These are phyloP conservation scores for Lithobates pipiens DNA, from an alignment of 2,797 vertebrate genomes.

Conservation along the genomic window DNA sequence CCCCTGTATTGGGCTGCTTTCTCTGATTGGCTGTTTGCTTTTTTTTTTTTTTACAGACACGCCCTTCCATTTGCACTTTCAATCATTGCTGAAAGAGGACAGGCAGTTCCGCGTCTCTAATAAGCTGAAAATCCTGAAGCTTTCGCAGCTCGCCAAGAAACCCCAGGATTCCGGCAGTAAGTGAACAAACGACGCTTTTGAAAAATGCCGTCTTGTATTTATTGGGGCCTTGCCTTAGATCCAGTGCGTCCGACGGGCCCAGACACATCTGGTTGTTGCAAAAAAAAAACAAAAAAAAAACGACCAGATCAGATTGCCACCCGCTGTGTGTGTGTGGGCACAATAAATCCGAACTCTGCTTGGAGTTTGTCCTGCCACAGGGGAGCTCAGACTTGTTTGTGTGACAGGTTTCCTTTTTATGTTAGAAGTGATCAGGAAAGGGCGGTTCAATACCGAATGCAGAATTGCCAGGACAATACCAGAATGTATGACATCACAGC, in stretches of 20 bases:
- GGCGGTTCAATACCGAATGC: slow-evolving; percentile 20
- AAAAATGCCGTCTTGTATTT: too few species aligned
- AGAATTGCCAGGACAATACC: slow-evolving; percentile 42
- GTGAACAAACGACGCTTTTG: background rate
- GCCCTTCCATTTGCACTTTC: slow-evolving; percentile 66
- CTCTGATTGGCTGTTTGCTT: background rate
- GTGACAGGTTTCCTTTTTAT: slow-evolving; percentile 38
- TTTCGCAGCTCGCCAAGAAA: slow-evolving; percentile 64
- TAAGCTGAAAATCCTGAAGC: slow-evolving; percentile 61
- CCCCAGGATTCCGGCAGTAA: slow-evolving; percentile 61
- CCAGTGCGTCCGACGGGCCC: too few species aligned
- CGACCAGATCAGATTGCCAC: too few species aligned
- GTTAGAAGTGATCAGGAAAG: slow-evolving; percentile 53
- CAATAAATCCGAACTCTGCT: too few species aligned
- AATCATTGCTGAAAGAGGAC: slow-evolving; percentile 66
- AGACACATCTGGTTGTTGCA: too few species aligned
- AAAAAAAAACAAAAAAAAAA: too few species aligned
- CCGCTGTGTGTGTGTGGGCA: too few species aligned
- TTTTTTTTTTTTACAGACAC: slow-evolving; percentile 54
- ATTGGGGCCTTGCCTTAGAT: too few species aligned
- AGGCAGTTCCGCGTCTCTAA: slow-evolving; percentile 60
- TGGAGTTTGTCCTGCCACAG: too few species aligned
- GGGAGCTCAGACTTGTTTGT: background rate
- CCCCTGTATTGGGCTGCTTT: background rate
- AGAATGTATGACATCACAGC: background rate